Evolutionary conservation across 2,888 invertebrate genomes (phyloP), one percentile per base, ranked within the genome.

Genomic region (Micoletzkya japonica): DNA sequence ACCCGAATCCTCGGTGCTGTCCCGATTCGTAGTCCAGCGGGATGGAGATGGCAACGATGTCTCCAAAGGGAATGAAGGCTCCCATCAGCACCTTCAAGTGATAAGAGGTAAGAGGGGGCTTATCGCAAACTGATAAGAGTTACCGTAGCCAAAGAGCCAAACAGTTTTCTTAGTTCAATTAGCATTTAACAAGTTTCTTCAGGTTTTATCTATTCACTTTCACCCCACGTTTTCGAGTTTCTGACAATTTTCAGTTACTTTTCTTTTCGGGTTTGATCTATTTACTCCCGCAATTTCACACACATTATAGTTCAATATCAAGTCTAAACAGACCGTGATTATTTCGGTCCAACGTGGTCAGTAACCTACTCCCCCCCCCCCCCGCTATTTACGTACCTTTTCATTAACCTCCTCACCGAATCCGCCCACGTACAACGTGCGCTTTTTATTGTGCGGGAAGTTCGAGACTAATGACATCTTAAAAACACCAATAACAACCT

Each of bases 31-130:
- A 98, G 88, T 98, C 98, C 63, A 97, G 89, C 14, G 98, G 98
- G 86, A 95, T 94, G 88, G 96, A 95, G 57, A 98, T 92, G 86
- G 97, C 96, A n/a, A 94, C 91, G 72, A 98, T 91, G 86, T 98
- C 98, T 10, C 98, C 98, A 87, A 98, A 98, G 1, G 97, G 96
- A 80, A 97, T 93, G 85, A 99, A 98, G 0, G 97, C 97, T 68
- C 95, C 94, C 86, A 94, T 93, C 44, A 98, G 88, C 28, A 81
- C 69, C 76, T 74, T n/a, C n/a, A n/a, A n/a, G n/a, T n/a, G n/a
- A n/a, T n/a, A n/a, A n/a, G n/a, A n/a, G n/a, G 26, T 20, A 20
- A n/a, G n/a, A n/a, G n/a, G n/a, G n/a, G n/a, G n/a, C n/a, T n/a
- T n/a, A n/a, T n/a, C n/a, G n/a, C n/a, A n/a, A n/a, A n/a, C n/a